These are phyloP conservation scores for Phenganax stokvisi DNA, from an alignment of 92 coral and sea anemone species.

Conservation along the genomic window DNA sequence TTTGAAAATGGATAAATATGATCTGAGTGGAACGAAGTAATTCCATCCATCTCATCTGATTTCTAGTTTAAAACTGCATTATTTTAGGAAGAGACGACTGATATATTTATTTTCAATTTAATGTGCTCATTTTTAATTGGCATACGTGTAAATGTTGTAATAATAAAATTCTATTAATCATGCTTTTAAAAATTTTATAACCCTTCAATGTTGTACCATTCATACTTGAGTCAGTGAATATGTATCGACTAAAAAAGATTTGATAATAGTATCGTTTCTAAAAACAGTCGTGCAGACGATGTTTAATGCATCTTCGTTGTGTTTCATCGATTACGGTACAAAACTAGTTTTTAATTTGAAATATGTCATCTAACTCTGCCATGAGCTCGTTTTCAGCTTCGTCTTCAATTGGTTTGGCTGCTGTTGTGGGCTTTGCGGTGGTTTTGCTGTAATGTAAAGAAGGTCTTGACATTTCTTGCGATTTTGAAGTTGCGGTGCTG, in stretches of 20 bases:
- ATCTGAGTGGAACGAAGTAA: no score
- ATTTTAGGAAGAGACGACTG: not conserved
- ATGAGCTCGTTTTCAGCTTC: slow-evolving; percentile 3
- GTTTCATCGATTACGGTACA: not conserved
- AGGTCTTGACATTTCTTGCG: not conserved
- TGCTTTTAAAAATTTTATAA: not conserved
- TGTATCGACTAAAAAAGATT: not conserved
- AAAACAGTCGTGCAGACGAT: no score
- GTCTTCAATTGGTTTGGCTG: not conserved
- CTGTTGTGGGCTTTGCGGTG: not conserved
- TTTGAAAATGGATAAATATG: no score
- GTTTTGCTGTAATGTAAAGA: not conserved
- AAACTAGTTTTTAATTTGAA: not conserved
- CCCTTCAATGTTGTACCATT: not conserved
- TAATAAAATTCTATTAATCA: not conserved
- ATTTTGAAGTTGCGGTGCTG: not conserved
- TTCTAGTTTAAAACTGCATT: not conserved
- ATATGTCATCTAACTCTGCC: slow-evolving; percentile 13
- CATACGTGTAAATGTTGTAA: not conserved
- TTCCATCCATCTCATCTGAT: not conserved
- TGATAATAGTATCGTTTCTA: no score
- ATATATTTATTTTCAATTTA: slow-evolving; percentile 1
- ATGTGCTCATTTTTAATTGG: not conserved
- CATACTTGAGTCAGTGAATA: no score
- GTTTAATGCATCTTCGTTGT: not conserved